Evolutionary conservation across 2,113 vertebrate genomes (phyloP), one percentile per base, ranked within the genome.

Genomic region (Chaetura pelagica): DNA sequence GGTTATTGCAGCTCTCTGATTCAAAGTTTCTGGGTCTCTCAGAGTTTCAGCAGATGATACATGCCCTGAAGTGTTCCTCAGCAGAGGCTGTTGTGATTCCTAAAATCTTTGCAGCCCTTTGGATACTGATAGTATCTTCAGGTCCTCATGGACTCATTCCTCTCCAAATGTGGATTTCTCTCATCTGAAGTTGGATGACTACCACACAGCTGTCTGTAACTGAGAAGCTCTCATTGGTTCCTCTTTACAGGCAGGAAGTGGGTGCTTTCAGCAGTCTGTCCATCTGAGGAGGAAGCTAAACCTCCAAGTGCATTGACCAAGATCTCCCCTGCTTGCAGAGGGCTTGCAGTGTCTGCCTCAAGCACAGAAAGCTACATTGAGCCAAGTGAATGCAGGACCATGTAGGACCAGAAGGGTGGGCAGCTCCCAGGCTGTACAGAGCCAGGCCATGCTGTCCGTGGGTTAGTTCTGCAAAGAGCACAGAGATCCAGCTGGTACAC

Each of bases 271-370:
- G 42, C 34, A 20, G 54, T 57, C 35, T 57, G 20, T 27, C 55
- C 15, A 10, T 22, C 46, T 71, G 17, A 29, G 17, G 6, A 79
- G 42, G 44, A 49, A 57, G 16, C 12, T 35, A 49, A 26, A 8
- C 12, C 48, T 42, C 29, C 32, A 18, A 18, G 35, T 15, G 8
- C 57, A 8, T 23, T 16, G 3, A 14, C 5, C 15, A 35, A 48
- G 7, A 40, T 27, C 52, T 72, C 40, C 27, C 12, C 49, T 58
- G 29, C 32, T 51, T 68, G 58, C n/a, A 34, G 22, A 30, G 20
- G 12, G 9, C 7, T 19, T 19, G 7, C 0, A 0, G 12, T 6
- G 23, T 15, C 42, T 59, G 22, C 26, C 32, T 51, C 34, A 61
- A 51, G 13, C 16, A 44, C 10, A 38, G 52, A 29, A 12, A 27